Percentiles rank a stretch among this genome's conserved stretches.
Evolutionary conservation across 2,888 invertebrate genomes (phyloP).

Genomic region (Allolobophora icterica): DNA sequence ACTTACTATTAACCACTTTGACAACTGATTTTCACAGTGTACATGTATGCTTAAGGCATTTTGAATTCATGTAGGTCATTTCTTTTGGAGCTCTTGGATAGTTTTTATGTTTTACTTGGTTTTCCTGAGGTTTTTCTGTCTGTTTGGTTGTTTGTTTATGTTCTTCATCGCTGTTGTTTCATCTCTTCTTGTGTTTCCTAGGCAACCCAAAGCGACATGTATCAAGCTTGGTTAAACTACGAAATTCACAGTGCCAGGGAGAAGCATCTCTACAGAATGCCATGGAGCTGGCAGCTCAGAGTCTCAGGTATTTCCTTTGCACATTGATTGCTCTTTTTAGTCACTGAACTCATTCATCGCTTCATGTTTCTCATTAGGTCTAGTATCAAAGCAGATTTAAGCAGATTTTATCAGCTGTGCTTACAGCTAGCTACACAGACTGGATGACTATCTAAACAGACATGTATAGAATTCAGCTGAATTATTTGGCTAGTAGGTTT

Average conservation of each 20-base stretch:
- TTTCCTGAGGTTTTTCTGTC: not conserved
- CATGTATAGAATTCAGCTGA: no score
- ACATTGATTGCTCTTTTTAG: no score
- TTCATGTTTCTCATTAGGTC: not conserved
- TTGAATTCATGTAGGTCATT: not conserved
- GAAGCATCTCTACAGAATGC: constrained; percentile 97
- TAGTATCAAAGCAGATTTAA: no score
- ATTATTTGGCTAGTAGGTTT: no score
- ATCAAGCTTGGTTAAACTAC: constrained; percentile 65
- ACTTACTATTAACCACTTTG: not conserved
- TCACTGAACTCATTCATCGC: no score
- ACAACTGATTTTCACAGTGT: not conserved
- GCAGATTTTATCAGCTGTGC: no score
- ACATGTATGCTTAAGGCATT: not conserved
- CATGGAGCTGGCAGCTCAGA: constrained; percentile 83
- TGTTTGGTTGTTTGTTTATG: not conserved
- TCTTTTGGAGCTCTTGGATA: not conserved
- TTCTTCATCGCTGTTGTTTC: not conserved
- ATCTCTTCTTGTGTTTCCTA: constrained; percentile 51
- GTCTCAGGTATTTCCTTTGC: constrained; percentile 71
- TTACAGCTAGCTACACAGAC: no score
- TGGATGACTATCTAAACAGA: no score
- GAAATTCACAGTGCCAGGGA: constrained; percentile 77
- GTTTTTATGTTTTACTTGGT: not conserved
- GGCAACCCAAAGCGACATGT: constrained; percentile 67